Evolutionary conservation across 2,797 vertebrate species (phyloP).

Genomic region (Valencia hispanica): DNA sequence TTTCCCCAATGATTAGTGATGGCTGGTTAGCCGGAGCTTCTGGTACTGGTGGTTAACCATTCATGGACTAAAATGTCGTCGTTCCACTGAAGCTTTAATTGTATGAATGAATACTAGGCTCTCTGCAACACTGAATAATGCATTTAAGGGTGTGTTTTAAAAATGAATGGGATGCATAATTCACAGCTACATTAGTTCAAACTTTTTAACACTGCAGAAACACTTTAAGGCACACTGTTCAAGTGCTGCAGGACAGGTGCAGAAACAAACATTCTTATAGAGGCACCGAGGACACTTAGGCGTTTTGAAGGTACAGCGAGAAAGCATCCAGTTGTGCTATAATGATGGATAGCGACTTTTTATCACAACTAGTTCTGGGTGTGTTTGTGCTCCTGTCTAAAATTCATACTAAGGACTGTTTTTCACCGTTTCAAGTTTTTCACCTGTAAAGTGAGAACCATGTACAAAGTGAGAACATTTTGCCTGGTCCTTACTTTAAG

Average conservation of each 20-base stretch:
- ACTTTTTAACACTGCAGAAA: slow-evolving; percentile 44
- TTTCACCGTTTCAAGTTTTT: too few relatives aligned
- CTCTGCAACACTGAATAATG: slow-evolving; percentile 58
- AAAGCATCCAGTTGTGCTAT: background rate
- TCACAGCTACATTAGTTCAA: slow-evolving; percentile 46
- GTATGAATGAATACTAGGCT: slow-evolving; percentile 43
- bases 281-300: background rate
- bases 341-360: background rate
- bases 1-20: slow-evolving; percentile 32
- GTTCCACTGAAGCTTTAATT: slow-evolving; percentile 51
- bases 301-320: background rate
- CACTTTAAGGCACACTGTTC: slow-evolving; percentile 26
- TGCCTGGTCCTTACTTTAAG: too few relatives aligned
- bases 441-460: too few relatives aligned
- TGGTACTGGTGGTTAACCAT: slow-evolving; percentile 32
- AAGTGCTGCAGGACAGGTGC: background rate
- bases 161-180: slow-evolving; percentile 62
- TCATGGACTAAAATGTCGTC: slow-evolving; percentile 47
- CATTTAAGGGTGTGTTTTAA: slow-evolving; percentile 53
- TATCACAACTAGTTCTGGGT: background rate
- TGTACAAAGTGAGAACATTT: too few relatives aligned
- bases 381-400: too few relatives aligned
- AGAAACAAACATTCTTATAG: background rate
- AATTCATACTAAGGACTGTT: too few relatives aligned
- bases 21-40: slow-evolving; percentile 33